These are phyloP conservation scores for Genyomyrus donnyi DNA, from an alignment of 2,113 vertebrate genomes.

Conservation along the genomic window DNA sequence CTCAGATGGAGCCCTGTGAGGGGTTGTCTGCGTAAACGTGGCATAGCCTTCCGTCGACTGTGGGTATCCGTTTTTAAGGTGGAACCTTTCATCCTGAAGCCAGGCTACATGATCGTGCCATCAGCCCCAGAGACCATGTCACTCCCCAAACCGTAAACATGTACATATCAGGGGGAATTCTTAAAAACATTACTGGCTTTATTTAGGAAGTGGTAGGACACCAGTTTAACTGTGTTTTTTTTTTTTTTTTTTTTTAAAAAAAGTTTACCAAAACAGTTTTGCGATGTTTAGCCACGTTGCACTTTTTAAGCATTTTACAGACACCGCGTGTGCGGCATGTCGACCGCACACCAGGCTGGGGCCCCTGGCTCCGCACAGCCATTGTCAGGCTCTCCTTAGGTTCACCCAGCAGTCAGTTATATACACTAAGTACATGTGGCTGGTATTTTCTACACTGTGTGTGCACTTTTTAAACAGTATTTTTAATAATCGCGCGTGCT, in stretches of 20 bases:
- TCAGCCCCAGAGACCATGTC: background rate
- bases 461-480: constrained; percentile 15
- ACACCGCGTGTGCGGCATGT: background rate
- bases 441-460: constrained; percentile 26
- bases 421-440: background rate
- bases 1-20: background rate
- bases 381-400: background rate
- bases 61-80: background rate
- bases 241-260: background rate
- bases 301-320: constrained; percentile 18
- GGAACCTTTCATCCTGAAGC: background rate
- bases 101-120: background rate
- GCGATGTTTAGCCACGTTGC: constrained; percentile 21
- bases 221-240: constrained; percentile 7
- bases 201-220: background rate
- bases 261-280: constrained; percentile 2
- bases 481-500: constrained; percentile 24
- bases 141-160: background rate
- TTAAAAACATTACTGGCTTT: background rate
- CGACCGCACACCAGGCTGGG: background rate
- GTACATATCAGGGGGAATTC: background rate
- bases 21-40: background rate
- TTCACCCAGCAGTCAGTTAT: background rate
- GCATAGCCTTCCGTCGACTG: background rate
- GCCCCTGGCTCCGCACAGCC: background rate